Conservation (phyloP, 2,888 invertebrate genomes). For the Pteria penguin region DNA sequence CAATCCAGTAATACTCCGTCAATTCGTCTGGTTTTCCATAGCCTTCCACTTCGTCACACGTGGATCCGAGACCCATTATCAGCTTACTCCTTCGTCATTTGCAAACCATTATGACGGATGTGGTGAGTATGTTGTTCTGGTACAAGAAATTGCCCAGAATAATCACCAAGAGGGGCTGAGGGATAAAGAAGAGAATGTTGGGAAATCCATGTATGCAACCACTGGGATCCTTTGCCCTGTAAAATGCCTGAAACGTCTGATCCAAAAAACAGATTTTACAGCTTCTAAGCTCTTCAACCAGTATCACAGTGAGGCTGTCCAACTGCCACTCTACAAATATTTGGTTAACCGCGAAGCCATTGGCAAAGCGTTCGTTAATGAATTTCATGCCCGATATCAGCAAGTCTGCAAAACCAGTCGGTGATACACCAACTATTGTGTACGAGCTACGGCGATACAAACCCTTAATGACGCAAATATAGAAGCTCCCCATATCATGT, state of each 20-base stretch:
- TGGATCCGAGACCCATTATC: neutral
- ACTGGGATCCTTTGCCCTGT: neutral
- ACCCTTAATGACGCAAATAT: neutral
- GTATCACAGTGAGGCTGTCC: neutral
- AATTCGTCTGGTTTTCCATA: conserved; percentile 6
- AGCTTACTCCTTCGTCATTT: neutral
- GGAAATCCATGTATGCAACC: conserved; percentile 1
- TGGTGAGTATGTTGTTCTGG: neutral
- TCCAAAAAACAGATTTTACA: neutral
- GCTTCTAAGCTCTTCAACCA: conserved; percentile 5
- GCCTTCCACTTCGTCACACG: conserved; percentile 1
- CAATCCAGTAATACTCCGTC: conserved; percentile 10
- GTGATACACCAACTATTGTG: neutral
- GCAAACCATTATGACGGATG: neutral
- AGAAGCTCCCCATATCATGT: neutral
- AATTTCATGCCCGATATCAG: neutral
- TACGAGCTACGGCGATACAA: neutral
- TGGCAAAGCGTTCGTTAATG: neutral
- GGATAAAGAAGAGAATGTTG: neutral
- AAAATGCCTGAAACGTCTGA: neutral
- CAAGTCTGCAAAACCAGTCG: neutral
- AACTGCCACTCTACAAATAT: neutral
- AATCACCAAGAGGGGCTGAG: neutral
- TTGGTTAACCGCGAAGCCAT: neutral
- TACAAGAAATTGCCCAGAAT: neutral